phyloP scores from a whole-genome alignment of 2,113 vertebrate genomes.

The Dipodomys ordii region DNA sequence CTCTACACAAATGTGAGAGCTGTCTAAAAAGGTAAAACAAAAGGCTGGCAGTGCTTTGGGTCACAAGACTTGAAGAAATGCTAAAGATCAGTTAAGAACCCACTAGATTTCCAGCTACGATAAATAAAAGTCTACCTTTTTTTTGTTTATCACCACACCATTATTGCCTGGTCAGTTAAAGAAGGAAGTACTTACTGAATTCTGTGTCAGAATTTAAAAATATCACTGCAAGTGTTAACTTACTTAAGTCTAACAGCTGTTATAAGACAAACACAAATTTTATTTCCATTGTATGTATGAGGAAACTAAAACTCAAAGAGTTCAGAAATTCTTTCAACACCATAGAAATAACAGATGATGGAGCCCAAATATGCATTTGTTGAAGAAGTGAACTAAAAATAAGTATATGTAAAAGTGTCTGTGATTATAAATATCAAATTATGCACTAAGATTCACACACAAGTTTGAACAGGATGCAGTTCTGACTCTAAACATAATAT shows the following conservation, averaged over 20 bases:
- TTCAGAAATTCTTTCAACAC: conserved; percentile 7
- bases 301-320: neutral
- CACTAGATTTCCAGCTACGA: neutral
- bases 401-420: neutral
- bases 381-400: conserved; percentile 1
- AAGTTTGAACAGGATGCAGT: neutral
- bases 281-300: neutral
- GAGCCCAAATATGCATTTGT: neutral
- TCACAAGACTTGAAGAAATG: neutral
- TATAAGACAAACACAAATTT: neutral
- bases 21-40: neutral
- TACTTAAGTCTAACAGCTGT: neutral
- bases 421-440: neutral
- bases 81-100: neutral
- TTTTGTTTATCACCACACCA: neutral
- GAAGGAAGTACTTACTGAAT: neutral
- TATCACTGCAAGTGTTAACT: neutral
- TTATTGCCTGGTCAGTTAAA: neutral
- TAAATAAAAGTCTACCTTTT: neutral
- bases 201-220: neutral
- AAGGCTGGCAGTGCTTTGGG: neutral
- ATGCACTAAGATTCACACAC: neutral
- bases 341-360: neutral
- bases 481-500: neutral
- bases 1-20: neutral